phyloP scores from a whole-genome alignment of 2,113 vertebrate genomes.

The Ivindomyrus marchei region DNA sequence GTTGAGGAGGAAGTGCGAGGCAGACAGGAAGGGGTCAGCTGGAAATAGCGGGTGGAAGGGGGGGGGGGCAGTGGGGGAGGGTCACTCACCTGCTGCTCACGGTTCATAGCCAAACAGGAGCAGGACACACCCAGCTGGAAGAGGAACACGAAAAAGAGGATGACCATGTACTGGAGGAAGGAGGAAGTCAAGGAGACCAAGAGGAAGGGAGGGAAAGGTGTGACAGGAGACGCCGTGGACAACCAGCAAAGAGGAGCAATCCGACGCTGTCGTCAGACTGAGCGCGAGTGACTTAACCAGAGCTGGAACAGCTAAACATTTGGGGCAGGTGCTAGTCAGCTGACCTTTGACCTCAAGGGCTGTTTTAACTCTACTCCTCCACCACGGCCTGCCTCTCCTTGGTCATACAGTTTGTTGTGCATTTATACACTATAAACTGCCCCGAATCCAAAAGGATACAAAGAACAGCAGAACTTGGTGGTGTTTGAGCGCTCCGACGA shows the following conservation, averaged over 20 bases:
- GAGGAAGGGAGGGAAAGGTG: background rate
- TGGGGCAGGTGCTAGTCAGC: background rate
- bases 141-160: constrained; percentile 81
- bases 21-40: background rate
- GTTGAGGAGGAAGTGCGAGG: background rate
- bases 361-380: background rate
- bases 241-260: background rate
- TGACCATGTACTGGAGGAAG: constrained; percentile 78
- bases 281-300: background rate
- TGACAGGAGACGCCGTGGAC: background rate
- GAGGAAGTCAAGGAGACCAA: constrained; percentile 51
- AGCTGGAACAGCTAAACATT: background rate
- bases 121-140: constrained; percentile 86
- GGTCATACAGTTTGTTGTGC: background rate
- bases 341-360: background rate
- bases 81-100: constrained; percentile 68
- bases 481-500: constrained; percentile 78
- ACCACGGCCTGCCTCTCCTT: background rate
- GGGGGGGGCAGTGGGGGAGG: background rate
- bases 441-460: constrained; percentile 68
- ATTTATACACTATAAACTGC: background rate
- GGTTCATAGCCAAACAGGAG: constrained; percentile 82
- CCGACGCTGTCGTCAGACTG: background rate
- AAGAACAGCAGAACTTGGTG: constrained; percentile 94
- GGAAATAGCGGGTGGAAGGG: background rate